phyloP scores from a whole-genome alignment of 2,797 vertebrate species.

The Lepidocolaptes lacrymiger region DNA sequence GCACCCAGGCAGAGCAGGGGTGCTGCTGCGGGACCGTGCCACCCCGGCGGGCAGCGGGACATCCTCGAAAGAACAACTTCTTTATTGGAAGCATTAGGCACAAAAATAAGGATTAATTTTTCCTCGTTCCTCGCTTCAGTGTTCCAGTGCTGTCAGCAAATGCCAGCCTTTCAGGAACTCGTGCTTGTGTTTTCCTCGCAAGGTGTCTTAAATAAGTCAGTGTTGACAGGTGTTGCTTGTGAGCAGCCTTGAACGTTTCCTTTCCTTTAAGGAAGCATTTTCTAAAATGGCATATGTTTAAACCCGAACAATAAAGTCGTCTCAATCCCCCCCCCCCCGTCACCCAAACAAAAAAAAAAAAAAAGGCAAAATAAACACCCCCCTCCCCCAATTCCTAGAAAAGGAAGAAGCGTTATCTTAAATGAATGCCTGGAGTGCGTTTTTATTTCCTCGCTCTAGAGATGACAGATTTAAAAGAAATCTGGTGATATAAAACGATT shows the following conservation, averaged over 20 bases:
- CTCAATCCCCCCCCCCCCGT: background rate
- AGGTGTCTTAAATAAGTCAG: background rate
- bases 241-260: background rate
- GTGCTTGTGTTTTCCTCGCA: background rate
- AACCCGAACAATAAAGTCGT: background rate
- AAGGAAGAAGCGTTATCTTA: background rate
- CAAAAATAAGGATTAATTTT: background rate
- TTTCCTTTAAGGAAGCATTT: background rate
- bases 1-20: background rate
- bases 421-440: background rate
- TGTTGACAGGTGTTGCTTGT: constrained; percentile 4
- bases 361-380: background rate
- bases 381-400: background rate
- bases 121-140: background rate
- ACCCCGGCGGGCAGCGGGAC: background rate
- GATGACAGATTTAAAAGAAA: constrained; percentile 17
- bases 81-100: background rate
- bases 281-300: background rate
- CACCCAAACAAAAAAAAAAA: background rate
- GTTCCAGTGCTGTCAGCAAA: background rate
- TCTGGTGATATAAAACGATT: background rate
- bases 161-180: background rate
- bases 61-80: background rate
- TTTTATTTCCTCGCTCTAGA: background rate
- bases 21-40: background rate